phyloP scores from a whole-genome alignment of 92 coral and sea anemone genomes.

The Umimayanthus kanabou region DNA sequence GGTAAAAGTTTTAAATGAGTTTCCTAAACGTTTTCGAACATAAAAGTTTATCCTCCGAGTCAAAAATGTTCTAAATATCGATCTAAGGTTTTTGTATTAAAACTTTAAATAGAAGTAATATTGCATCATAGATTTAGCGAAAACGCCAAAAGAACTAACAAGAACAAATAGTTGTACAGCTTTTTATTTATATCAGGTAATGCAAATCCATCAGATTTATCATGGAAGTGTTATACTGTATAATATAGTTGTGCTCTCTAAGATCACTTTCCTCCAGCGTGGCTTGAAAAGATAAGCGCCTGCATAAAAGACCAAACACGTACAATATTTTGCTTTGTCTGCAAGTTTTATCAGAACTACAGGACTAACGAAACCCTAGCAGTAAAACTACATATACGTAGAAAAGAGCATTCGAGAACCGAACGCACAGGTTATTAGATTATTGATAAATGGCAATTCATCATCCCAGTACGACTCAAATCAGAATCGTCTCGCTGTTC shows the following conservation, averaged over 20 bases:
- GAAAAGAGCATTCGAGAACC: too few species aligned
- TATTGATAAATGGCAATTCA: background rate
- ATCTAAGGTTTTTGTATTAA: too few species aligned
- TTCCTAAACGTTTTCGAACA: too few species aligned
- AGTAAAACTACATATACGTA: too few species aligned
- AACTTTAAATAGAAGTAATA: too few species aligned
- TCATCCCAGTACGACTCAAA: conserved; percentile 9
- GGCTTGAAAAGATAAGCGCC: background rate
- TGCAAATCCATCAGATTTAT: background rate
- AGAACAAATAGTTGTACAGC: background rate
- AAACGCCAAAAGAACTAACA: background rate
- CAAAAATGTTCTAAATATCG: background rate
- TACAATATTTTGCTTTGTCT: background rate
- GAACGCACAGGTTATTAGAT: background rate
- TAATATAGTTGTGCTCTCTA: background rate
- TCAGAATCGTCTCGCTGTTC: background rate
- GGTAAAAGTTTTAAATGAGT: too few species aligned
- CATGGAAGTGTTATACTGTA: background rate
- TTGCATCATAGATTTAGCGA: background rate
- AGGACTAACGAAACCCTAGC: background rate
- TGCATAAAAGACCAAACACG: background rate
- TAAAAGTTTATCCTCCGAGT: too few species aligned
- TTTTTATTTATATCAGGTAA: too few species aligned
- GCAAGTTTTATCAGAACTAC: background rate
- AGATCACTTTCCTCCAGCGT: background rate